Evolutionary conservation across 2,797 vertebrate species (phyloP).

Genomic region (Ciconia nigra): DNA sequence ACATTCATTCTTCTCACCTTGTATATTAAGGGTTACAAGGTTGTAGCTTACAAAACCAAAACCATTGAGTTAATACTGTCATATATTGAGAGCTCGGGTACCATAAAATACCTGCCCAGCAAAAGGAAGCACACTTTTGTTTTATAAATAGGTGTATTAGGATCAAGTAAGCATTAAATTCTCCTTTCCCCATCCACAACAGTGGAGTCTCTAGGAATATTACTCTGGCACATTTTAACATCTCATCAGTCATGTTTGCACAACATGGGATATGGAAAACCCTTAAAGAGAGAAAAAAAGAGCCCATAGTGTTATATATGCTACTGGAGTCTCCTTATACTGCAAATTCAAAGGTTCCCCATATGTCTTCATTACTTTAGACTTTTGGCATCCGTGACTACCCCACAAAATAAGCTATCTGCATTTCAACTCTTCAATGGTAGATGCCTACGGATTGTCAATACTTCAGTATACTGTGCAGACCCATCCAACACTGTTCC

Average conservation of each 20-base stretch:
- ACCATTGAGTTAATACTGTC: background rate
- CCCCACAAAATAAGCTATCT: background rate
- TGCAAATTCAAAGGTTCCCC: background rate
- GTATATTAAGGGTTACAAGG: background rate
- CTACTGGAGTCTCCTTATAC: background rate
- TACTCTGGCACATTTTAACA: background rate
- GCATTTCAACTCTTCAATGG: background rate
- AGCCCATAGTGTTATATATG: background rate
- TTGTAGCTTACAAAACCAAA: background rate
- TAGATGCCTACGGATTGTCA: background rate
- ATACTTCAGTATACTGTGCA: background rate
- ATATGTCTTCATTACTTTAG: background rate
- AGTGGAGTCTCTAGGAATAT: background rate
- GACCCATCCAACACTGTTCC: background rate
- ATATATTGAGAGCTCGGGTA: background rate
- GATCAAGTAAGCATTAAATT: background rate
- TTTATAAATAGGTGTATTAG: background rate
- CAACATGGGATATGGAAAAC: background rate
- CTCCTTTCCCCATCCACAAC: background rate
- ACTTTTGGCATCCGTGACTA: background rate
- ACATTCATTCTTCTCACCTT: background rate
- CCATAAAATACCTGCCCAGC: background rate
- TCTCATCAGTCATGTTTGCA: background rate
- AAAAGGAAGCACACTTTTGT: background rate
- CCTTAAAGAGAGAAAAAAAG: background rate